Conservation (phyloP, 2,797 vertebrate genomes). For the Pantherophis alleghaniensis region DNA sequence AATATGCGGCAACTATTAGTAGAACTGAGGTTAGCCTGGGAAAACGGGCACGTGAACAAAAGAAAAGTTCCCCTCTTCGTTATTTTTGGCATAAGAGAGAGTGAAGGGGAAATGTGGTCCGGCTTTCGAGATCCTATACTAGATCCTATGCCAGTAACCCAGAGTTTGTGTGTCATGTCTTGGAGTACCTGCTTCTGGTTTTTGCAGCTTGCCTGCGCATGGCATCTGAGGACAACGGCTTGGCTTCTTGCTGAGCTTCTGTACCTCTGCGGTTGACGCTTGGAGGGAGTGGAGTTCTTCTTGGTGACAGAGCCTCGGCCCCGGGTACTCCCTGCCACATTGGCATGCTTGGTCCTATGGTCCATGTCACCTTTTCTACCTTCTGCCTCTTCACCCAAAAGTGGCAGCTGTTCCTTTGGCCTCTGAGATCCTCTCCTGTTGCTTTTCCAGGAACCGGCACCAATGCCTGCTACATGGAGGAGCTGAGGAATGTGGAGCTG, state of each 20-base stretch:
- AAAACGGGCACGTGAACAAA: background rate
- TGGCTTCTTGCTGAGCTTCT: background rate
- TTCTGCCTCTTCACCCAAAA: background rate
- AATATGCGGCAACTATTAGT: background rate
- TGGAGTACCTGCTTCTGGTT: background rate
- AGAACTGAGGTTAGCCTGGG: background rate
- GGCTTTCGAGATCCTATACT: background rate
- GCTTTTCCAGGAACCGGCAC: conserved; percentile 83
- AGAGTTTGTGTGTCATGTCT: background rate
- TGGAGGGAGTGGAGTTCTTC: background rate
- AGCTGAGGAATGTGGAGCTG: conserved; percentile 89
- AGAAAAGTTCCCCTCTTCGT: too few relatives aligned
- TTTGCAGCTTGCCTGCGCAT: background rate
- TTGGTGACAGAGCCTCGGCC: too few relatives aligned
- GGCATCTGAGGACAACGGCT: background rate
- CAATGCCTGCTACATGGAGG: conserved; percentile 97
- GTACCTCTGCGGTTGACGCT: background rate
- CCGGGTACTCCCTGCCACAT: background rate
- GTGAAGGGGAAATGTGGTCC: background rate
- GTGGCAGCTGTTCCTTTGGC: background rate
- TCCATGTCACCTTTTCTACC: background rate
- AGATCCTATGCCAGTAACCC: background rate
- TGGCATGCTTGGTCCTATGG: background rate
- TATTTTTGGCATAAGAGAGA: background rate
- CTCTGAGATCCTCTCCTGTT: background rate